Evolutionary conservation across 2,113 vertebrate genomes (phyloP).

Genomic region (Petromus typicus): DNA sequence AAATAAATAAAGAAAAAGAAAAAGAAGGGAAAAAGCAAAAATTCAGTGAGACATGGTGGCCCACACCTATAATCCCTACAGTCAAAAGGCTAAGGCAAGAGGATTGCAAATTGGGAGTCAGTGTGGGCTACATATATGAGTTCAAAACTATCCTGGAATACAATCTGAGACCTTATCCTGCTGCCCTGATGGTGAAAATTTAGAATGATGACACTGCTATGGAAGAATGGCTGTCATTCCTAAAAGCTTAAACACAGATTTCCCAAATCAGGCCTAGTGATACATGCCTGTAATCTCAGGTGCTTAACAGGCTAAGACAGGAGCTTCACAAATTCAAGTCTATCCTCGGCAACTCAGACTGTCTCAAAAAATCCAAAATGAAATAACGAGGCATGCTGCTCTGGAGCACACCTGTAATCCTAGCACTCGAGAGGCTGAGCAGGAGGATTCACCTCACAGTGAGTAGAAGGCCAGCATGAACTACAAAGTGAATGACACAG

Average conservation of each 20-base stretch:
- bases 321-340: neutral
- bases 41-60: neutral
- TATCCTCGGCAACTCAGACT: neutral
- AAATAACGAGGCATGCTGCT: neutral
- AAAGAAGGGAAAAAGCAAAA: neutral
- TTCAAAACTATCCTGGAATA: neutral
- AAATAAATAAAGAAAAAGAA: neutral
- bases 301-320: neutral
- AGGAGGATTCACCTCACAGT: no score
- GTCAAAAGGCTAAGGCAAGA: neutral
- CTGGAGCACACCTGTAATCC: no score
- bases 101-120: neutral
- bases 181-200: neutral
- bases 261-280: neutral
- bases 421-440: no score
- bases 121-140: neutral
- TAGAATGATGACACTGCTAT: neutral
- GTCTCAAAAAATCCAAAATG: neutral
- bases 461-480: no score
- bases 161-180: neutral
- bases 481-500: no score
- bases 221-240: neutral
- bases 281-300: neutral
- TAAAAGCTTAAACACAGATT: constrained; percentile 26
- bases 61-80: neutral